Conservation (phyloP, 2,888 invertebrate genomes). For the Rotaria magnacalcarata region DNA sequence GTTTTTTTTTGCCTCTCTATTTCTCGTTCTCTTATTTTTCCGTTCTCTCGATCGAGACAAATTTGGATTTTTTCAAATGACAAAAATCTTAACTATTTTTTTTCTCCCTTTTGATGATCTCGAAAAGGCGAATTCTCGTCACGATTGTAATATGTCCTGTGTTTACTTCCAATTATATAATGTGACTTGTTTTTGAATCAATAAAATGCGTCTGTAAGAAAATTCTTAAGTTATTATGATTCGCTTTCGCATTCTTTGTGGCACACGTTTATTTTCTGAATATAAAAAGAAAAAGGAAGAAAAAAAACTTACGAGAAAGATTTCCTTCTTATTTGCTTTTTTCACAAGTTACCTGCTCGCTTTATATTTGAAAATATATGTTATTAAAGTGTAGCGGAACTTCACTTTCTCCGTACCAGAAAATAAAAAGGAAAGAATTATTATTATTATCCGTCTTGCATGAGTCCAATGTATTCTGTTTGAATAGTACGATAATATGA, state of each 20-base stretch:
- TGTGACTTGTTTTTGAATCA: neutral
- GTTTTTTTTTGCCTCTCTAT: too few species aligned
- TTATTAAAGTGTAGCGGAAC: neutral
- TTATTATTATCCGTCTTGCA: too few species aligned
- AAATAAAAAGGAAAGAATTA: too few species aligned
- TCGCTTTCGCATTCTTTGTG: neutral
- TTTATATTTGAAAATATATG: neutral
- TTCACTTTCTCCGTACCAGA: too few species aligned
- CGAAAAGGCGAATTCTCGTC: too few species aligned
- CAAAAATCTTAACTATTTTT: neutral
- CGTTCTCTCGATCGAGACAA: too few species aligned
- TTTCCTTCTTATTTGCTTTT: neutral
- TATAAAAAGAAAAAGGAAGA: slow-evolving; percentile 38
- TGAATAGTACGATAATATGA: neutral
- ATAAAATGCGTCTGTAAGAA: neutral
- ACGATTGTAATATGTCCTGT: too few species aligned
- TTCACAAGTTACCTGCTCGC: neutral
- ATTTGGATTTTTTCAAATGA: too few species aligned
- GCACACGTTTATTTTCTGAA: neutral
- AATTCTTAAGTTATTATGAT: neutral
- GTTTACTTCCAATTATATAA: neutral
- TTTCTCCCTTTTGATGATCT: too few species aligned
- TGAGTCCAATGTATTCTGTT: neutral
- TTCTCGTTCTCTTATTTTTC: too few species aligned
- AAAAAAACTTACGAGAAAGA: neutral